phyloP scores from a whole-genome alignment of 2,888 invertebrate species.

The Spodoptera exigua region DNA sequence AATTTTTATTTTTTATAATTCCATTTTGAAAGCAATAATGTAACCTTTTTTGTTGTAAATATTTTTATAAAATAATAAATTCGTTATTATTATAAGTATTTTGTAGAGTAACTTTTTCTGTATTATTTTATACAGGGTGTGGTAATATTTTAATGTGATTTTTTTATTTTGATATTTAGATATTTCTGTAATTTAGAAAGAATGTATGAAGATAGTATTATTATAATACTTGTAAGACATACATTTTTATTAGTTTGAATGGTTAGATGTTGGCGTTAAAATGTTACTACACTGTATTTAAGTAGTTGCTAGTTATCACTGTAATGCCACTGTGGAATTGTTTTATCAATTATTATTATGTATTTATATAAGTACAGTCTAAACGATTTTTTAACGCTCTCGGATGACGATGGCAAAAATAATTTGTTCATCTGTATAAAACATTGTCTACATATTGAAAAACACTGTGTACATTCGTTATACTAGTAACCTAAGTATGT shows the following conservation, averaged over 20 bases:
- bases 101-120: constrained; percentile 41
- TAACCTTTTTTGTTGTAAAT: constrained; percentile 46
- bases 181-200: too few relatives aligned
- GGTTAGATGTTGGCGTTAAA: constrained; percentile 10
- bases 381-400: too few relatives aligned
- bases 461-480: constrained; percentile 55
- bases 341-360: constrained; percentile 46
- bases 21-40: constrained; percentile 43
- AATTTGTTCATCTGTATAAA: constrained; percentile 30
- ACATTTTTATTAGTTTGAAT: neutral
- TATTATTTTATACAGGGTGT: constrained; percentile 38
- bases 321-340: constrained; percentile 59
- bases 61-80: constrained; percentile 20
- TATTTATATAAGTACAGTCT: constrained; percentile 34
- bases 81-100: constrained; percentile 26
- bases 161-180: constrained; percentile 20
- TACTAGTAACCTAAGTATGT: constrained; percentile 39
- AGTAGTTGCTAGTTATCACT: constrained; percentile 46
- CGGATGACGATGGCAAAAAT: too few relatives aligned
- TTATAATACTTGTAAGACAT: neutral
- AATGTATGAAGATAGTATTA: too few relatives aligned
- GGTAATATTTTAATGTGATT: constrained; percentile 35
- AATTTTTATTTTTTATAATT: constrained; percentile 30
- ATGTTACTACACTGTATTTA: constrained; percentile 33
- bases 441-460: constrained; percentile 42